Conservation (phyloP, 2,113 vertebrate genomes). For the Onychorhynchus coronatus region DNA sequence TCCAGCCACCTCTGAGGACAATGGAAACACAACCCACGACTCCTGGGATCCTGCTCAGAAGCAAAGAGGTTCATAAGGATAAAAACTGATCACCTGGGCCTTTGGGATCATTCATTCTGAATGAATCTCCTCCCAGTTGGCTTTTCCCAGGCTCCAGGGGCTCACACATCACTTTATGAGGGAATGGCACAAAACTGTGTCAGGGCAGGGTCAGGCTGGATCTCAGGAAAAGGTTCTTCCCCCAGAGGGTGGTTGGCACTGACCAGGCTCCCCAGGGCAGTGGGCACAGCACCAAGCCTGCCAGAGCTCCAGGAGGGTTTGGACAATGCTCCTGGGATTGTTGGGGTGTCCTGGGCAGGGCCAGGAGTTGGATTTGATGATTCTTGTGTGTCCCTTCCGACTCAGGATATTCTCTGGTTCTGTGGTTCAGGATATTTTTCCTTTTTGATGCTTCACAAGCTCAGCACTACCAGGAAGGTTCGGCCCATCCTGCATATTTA, state of each 20-base stretch:
- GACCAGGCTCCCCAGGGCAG: background rate
- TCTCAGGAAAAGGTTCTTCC: background rate
- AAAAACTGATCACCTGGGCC: rapidly evolving
- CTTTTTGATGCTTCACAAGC: background rate
- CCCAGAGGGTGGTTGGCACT: background rate
- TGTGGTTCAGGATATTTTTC: background rate
- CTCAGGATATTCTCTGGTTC: rapidly evolving
- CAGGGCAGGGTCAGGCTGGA: background rate
- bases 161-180: background rate
- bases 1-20: background rate
- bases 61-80: background rate
- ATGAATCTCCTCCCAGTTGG: background rate
- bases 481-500: background rate
- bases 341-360: background rate
- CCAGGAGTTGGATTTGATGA: rapidly evolving
- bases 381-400: rapidly evolving
- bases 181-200: rapidly evolving
- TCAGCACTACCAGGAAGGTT: background rate
- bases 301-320: background rate
- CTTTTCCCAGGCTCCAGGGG: background rate
- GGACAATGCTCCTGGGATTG: background rate
- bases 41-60: background rate
- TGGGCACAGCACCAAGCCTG: background rate
- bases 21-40: background rate
- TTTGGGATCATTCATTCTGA: background rate